Conservation (phyloP, 2,113 vertebrate species). For the Aspiorhynchus laticeps region DNA sequence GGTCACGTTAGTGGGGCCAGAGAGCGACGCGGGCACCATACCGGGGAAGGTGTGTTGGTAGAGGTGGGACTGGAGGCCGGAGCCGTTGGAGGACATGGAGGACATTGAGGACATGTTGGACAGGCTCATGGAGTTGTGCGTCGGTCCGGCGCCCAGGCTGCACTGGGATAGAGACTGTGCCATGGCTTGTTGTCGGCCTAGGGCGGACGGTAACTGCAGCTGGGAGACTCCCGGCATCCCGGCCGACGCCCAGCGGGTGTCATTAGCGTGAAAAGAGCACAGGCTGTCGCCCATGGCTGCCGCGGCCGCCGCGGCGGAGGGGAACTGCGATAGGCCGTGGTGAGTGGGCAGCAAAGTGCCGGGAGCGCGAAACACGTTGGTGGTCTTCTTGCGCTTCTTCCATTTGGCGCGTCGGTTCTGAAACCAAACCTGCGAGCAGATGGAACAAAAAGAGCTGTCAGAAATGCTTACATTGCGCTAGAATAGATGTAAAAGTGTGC, state of each 20-base stretch:
- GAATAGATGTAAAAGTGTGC: not conserved
- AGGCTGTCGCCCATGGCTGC: slow-evolving; percentile 95
- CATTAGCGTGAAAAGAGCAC: slow-evolving; percentile 97
- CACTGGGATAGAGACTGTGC: slow-evolving; percentile 95
- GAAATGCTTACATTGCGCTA: not conserved
- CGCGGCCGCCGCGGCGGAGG: slow-evolving; percentile 84
- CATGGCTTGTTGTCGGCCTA: slow-evolving; percentile 92
- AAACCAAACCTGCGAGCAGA: slow-evolving; percentile 87
- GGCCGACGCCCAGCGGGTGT: slow-evolving; percentile 92
- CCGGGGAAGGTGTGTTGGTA: slow-evolving; percentile 96
- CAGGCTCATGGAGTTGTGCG: slow-evolving; percentile 91
- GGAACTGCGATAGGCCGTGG: slow-evolving; percentile 88
- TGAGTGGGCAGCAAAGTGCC: slow-evolving; percentile 91
- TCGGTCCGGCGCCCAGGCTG: slow-evolving; percentile 87
- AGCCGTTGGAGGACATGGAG: slow-evolving; percentile 91
- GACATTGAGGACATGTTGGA: slow-evolving; percentile 93
- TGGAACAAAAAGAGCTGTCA: not conserved
- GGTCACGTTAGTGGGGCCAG: slow-evolving; percentile 90
- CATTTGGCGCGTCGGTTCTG: slow-evolving; percentile 97
- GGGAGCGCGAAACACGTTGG: slow-evolving; percentile 92
- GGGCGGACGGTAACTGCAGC: slow-evolving; percentile 87
- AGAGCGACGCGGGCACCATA: slow-evolving; percentile 93
- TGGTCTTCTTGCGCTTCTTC: slow-evolving; percentile 99
- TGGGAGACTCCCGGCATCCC: slow-evolving; percentile 93
- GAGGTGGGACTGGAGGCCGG: slow-evolving; percentile 94